Evolutionary conservation across 1,140 invertebrate genomes (phyloP).

Genomic region (Diachasma alloeum): DNA sequence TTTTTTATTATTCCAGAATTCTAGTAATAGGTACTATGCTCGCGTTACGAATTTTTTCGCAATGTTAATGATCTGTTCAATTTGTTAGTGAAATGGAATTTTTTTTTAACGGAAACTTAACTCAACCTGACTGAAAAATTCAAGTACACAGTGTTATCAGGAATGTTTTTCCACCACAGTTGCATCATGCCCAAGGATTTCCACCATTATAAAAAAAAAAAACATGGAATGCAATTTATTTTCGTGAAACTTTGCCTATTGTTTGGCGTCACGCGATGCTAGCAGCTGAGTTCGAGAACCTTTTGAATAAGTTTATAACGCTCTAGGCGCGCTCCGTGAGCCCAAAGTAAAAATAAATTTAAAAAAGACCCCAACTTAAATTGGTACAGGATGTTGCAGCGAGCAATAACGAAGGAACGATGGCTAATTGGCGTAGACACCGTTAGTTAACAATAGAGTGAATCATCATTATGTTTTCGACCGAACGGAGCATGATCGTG

Average conservation of each 20-base stretch:
- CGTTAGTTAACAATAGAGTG: constrained; percentile 17
- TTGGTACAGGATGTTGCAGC: not conserved
- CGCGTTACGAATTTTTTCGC: too few species aligned
- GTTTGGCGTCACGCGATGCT: not conserved
- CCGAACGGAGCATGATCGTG: constrained; percentile 17
- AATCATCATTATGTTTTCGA: constrained; percentile 3
- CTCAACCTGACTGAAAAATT: too few species aligned
- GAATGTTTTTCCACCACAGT: not conserved
- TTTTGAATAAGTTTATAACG: not conserved
- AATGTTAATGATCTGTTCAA: too few species aligned
- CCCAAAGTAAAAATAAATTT: not conserved
- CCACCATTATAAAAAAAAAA: not conserved
- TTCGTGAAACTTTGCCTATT: not conserved
- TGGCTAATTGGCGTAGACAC: constrained; percentile 8
- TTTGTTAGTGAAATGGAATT: too few species aligned
- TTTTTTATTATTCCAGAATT: too few species aligned
- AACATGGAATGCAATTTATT: not conserved
- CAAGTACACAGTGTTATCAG: not conserved
- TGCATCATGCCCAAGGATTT: too few species aligned
- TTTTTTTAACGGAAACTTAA: too few species aligned
- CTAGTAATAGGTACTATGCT: too few species aligned
- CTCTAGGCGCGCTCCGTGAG: not conserved
- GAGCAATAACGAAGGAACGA: constrained; percentile 16
- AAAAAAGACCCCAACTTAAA: not conserved
- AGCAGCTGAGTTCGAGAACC: not conserved